Evolutionary conservation across 2,888 invertebrate species (phyloP).

Genomic region (Chymomyza fuscimana): DNA sequence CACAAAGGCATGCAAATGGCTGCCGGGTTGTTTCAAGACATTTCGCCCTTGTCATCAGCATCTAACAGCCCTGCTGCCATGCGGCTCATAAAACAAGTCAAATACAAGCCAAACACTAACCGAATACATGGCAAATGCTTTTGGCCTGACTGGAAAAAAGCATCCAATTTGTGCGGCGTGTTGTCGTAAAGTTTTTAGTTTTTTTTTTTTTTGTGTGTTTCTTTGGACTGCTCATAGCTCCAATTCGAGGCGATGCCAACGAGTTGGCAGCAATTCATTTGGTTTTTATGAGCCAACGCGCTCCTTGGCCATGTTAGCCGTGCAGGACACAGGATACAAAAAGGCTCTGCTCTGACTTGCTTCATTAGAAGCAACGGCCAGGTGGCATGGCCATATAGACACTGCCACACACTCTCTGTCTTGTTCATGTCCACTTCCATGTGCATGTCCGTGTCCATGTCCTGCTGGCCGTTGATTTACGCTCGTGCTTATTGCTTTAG

Average conservation of each 20-base stretch:
- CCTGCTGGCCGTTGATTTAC: slow-evolving; percentile 59
- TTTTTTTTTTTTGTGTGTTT: slow-evolving; percentile 5
- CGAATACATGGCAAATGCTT: neutral
- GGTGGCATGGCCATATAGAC: neutral
- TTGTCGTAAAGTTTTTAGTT: slow-evolving; percentile 72
- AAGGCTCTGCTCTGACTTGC: neutral
- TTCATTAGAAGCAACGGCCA: slow-evolving; percentile 5
- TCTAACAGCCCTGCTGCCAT: slow-evolving; percentile 26
- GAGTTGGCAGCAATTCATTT: slow-evolving; percentile 56
- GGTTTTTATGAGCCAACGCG: slow-evolving; percentile 58
- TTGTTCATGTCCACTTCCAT: neutral
- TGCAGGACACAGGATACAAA: slow-evolving; percentile 25
- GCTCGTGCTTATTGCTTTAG: slow-evolving; percentile 64
- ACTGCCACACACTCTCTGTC: neutral
- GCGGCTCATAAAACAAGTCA: slow-evolving; percentile 55
- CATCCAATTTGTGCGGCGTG: slow-evolving; percentile 68
- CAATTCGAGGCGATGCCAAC: slow-evolving; percentile 4
- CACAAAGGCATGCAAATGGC: slow-evolving; percentile 46
- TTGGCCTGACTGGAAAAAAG: neutral
- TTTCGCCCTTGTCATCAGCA: slow-evolving; percentile 50
- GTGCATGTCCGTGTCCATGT: slow-evolving; percentile 12
- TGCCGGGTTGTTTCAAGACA: slow-evolving; percentile 8
- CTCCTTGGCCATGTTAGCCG: slow-evolving; percentile 20
- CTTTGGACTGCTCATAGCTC: slow-evolving; percentile 31
- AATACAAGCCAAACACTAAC: slow-evolving; percentile 9